Percentiles rank a stretch among this genome's conserved stretches.
phyloP scores from a whole-genome alignment of 2,797 vertebrate genomes.

The Sparidentex hasta region DNA sequence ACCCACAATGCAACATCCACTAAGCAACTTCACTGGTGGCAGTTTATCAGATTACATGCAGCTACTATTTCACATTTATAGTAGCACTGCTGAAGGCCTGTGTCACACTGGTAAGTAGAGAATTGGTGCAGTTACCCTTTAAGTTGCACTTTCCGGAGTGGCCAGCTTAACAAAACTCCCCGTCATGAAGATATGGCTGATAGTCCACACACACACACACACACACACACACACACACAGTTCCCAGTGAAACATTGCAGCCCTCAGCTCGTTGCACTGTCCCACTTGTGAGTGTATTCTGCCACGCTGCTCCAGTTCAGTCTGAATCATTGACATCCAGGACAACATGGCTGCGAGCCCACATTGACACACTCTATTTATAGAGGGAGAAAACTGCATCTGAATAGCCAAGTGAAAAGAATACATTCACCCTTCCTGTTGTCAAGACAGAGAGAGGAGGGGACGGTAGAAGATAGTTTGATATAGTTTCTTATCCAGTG shows the following conservation, averaged over 20 bases:
- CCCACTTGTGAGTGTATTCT: slow-evolving; percentile 24
- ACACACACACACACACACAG: slow-evolving; percentile 17
- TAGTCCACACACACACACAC: slow-evolving; percentile 12
- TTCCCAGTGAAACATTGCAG: slow-evolving; percentile 28
- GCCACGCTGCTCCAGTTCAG: slow-evolving; percentile 38
- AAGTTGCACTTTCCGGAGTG: too few relatives aligned
- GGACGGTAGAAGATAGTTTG: not conserved
- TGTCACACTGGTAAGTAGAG: too few relatives aligned
- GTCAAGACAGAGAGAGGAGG: not conserved
- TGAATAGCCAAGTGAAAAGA: slow-evolving; percentile 26
- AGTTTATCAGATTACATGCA: too few relatives aligned
- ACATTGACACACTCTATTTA: slow-evolving; percentile 42
- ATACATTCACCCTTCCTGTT: slow-evolving; percentile 41
- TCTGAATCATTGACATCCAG: slow-evolving; percentile 56
- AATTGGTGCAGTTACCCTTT: too few relatives aligned
- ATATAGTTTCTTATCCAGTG: not conserved
- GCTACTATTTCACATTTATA: too few relatives aligned
- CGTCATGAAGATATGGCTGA: too few relatives aligned
- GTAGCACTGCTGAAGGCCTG: too few relatives aligned
- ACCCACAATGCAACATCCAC: too few relatives aligned
- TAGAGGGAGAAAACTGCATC: slow-evolving; percentile 46
- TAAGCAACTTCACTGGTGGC: too few relatives aligned
- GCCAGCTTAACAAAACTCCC: too few relatives aligned
- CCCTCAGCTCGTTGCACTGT: slow-evolving; percentile 15
- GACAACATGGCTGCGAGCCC: slow-evolving; percentile 32